Conservation (phyloP, 2,797 vertebrate genomes). For the Dendrocincla tyrannina region DNA sequence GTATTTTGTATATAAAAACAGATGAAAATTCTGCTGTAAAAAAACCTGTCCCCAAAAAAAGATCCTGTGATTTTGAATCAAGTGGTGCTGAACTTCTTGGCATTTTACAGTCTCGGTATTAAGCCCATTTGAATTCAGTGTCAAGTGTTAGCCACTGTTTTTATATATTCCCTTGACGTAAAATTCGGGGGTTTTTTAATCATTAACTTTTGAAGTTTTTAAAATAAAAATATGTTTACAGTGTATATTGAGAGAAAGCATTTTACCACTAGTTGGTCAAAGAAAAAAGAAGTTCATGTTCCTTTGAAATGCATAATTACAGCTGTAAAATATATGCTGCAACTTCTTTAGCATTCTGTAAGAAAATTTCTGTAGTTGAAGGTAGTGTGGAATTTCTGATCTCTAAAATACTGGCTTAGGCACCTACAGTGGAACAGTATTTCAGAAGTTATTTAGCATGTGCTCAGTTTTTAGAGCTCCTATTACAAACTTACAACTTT, state of each 20-base stretch:
- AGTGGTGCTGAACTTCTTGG: not conserved
- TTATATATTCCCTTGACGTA: not conserved
- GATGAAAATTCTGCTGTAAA: not conserved
- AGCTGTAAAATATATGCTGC: not conserved
- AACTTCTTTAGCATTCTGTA: not conserved
- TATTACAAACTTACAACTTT: not conserved
- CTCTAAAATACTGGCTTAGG: not conserved
- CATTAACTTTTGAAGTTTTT: not conserved
- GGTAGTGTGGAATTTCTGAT: not conserved
- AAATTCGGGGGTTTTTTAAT: not conserved
- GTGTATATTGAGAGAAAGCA: not conserved
- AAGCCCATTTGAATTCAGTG: not conserved
- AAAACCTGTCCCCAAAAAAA: not conserved
- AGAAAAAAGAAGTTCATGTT: not conserved
- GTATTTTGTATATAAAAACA: not conserved
- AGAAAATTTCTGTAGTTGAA: not conserved
- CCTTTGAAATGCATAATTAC: not conserved
- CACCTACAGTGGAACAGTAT: not conserved
- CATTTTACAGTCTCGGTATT: not conserved
- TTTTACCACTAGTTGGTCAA: not conserved
- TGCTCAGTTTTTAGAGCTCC: not conserved
- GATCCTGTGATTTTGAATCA: not conserved
- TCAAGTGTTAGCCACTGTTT: not conserved
- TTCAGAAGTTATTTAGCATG: not conserved
- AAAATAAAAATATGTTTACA: not conserved